Conservation (phyloP, 2,888 invertebrate species). For the Troilus luridus region DNA sequence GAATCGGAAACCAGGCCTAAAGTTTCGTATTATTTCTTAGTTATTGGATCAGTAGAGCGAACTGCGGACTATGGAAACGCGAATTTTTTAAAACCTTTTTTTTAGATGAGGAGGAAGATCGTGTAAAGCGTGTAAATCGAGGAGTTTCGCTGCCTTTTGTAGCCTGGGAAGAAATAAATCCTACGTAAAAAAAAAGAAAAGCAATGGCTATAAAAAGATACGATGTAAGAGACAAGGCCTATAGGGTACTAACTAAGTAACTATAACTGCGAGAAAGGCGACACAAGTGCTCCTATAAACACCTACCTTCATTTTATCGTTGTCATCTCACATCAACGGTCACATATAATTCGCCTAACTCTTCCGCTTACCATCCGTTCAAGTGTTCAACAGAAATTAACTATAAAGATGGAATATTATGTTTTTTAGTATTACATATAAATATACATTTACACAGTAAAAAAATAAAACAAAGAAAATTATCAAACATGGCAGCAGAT, state of each 20-base stretch:
- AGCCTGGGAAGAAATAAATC: neutral
- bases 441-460: too few species aligned
- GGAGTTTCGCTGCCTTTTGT: too few species aligned
- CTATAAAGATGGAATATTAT: neutral
- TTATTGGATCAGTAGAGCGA: too few species aligned
- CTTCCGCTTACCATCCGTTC: neutral
- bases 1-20: too few species aligned
- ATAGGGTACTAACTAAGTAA: neutral
- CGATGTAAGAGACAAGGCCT: neutral
- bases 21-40: too few species aligned
- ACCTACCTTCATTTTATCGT: slow-evolving; percentile 2
- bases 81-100: too few species aligned
- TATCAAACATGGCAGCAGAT: too few species aligned
- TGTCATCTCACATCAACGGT: neutral
- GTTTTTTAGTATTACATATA: neutral
- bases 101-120: too few species aligned
- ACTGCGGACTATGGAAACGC: too few species aligned
- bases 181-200: neutral
- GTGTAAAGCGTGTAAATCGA: too few species aligned
- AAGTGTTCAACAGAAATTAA: neutral
- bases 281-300: neutral
- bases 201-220: neutral
- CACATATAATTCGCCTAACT: neutral
- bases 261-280: neutral
- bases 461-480: too few species aligned